Base-by-base conservation (phyloP, 1,140 invertebrate genomes). In the Drosophila kepulauana region DNA sequence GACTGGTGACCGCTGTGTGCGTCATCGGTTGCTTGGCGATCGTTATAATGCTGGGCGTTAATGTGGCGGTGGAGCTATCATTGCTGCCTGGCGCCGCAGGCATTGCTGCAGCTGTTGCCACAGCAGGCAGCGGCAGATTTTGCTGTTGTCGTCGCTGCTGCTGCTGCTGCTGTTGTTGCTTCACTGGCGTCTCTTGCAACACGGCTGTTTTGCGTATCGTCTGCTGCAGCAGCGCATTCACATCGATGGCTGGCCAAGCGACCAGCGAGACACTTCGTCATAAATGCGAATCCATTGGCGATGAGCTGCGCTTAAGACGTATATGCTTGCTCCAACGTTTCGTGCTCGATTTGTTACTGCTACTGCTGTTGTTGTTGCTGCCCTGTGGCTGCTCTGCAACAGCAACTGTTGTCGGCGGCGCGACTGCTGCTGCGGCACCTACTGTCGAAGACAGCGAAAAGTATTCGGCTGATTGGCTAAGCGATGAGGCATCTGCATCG, bases 241-340 rank as follows among this genome's bases (percentile, higher is more conserved):
- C 80, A 87, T 92, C 91, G 64, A 92, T 92, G 46, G 91, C 92
- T 92, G 92, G 92, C 92, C 92, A 92, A 13, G 91, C 79, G 91
- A 92, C 91, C 92, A 92, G 92, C 91, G 92, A 92, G 68, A 92
- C 91, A 75, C 92, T 92, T 89, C 90, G 92, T 92, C 92, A 92
- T 92, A 92, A 92, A 54, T 90, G 81, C 57, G 73, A 72, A 11
- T 92, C 85, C 33, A 88, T 38, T 1, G 82, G 81, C 28, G 82
- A 81, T 5, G 70, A 43, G 30, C 41, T 64, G 30, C 71, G 79
- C 56, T 91, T 92, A 48, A 90, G 86, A n/a, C 78, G 68, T 13
- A 82, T 79, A 51, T 91, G 81, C 64, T 88, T 91, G 57, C 75
- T 85, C 63, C 80, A 79, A 16, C 82, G 75, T 16, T 91, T 88